These are phyloP conservation scores for Drosophila watanabei DNA, from an alignment of 1,140 invertebrate species.

Conservation along the genomic window DNA sequence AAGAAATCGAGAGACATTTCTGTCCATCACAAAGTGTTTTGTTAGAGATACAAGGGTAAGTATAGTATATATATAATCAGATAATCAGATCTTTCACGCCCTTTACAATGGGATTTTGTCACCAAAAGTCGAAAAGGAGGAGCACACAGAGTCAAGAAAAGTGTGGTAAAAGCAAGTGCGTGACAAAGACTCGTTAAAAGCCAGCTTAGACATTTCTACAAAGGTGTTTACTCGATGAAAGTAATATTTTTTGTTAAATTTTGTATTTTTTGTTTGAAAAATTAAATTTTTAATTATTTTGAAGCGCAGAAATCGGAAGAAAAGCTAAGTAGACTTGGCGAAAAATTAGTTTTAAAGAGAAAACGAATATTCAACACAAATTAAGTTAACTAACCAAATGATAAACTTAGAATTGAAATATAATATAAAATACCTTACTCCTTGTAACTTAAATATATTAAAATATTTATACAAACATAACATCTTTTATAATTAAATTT, in stretches of 20 bases:
- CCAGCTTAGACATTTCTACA: slow-evolving; percentile 1
- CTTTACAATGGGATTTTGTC: slow-evolving; percentile 28
- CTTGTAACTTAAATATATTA: not conserved
- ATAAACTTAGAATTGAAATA: not conserved
- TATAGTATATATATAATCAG: slow-evolving; percentile 14
- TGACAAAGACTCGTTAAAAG: slow-evolving; percentile 41
- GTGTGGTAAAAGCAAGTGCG: slow-evolving; percentile 45
- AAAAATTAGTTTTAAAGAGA: no score
- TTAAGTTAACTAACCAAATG: not conserved
- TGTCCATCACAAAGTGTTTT: slow-evolving; percentile 26
- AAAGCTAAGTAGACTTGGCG: not conserved
- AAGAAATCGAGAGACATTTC: slow-evolving; percentile 19
- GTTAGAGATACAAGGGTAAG: slow-evolving; percentile 29
- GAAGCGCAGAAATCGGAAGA: not conserved
- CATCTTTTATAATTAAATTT: not conserved
- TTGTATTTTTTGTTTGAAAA: not conserved
- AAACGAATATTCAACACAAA: no score
- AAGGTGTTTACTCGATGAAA: not conserved
- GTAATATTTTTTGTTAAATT: not conserved
- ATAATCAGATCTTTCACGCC: slow-evolving; percentile 48
- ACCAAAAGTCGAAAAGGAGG: not conserved
- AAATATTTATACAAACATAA: not conserved
- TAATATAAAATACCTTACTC: not conserved
- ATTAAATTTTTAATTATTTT: not conserved
- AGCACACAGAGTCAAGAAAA: slow-evolving; percentile 10